Evolutionary conservation across 1,140 invertebrate genomes (phyloP), one percentile per base, ranked within the genome.

Genomic region (Teleopsis dalmanni): DNA sequence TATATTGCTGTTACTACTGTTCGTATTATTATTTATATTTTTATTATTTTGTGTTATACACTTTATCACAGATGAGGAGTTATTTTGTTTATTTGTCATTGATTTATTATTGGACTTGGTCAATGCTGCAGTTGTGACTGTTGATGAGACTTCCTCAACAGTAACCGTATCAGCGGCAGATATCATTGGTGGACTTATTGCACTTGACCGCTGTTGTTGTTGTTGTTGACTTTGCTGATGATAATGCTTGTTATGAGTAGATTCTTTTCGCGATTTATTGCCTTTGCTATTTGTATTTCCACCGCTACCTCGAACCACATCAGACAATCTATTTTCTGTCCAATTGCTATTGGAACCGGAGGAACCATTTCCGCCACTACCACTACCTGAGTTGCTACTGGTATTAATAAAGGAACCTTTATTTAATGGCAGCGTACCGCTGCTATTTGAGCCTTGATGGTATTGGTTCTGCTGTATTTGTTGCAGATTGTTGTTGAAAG

Each of bases 301-400:
- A 27, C 50, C 52, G 6, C 48, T 49, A 26, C 55, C 36, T 10
- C 87, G 88, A 18, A 90, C 87, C 26, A 90, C 85, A 69, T 90
- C 87, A 4, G 87, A 82, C 54, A 89, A 72, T 61, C 85, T 76
- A 64, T 77, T 81, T 53, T 69, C 65, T 6, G 62, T 40, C 64
- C 64, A 67, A 38, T n/a, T 60, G n/a, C n/a, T n/a, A 43, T 43
- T 43, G 25, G 41, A 31, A 25, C 41, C 27, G 16, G 25, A 25
- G 31, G 16, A 29, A 3, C 22, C 26, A 27, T 31, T 50, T 13
- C 44, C 37, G 25, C 40, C 21, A 26, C 29, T 47, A 45, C 47
- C 37, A 42, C 27, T 26, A 43, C 43, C 38, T 33, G 46, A 33
- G 36, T 34, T 57, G 50, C 37, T 45, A 41, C 43, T 29, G 14